These are phyloP conservation scores for Syngnathus scovelli DNA, from an alignment of 2,113 vertebrate genomes.

Conservation along the genomic window DNA sequence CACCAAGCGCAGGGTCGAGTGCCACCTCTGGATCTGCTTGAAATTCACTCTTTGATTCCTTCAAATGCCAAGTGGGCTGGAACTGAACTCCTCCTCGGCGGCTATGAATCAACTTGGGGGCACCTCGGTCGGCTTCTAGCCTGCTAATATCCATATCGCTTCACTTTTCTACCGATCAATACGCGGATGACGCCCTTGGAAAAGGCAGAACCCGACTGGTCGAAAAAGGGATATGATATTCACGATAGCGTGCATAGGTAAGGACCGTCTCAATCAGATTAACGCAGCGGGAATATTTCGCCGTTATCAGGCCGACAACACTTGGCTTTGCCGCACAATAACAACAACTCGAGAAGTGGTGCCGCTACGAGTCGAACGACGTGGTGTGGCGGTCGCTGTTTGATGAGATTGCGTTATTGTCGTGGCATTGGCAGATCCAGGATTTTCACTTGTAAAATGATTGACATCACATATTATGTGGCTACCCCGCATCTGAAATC, in stretches of 20 bases:
- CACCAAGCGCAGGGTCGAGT: constrained; percentile 23
- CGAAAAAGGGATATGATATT: constrained; percentile 56
- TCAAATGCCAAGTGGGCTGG: constrained; percentile 62
- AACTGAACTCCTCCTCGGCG: constrained; percentile 62
- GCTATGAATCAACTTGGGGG: constrained; percentile 60
- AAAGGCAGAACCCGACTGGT: constrained; percentile 32
- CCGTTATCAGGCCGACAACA: not conserved
- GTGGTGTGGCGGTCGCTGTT: too few species aligned
- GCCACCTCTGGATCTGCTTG: constrained; percentile 48
- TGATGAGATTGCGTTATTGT: too few species aligned
- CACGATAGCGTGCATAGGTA: constrained; percentile 30
- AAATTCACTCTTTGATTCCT: constrained; percentile 64
- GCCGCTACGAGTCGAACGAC: not conserved
- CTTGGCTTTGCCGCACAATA: not conserved
- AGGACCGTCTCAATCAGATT: constrained; percentile 34
- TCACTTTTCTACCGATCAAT: constrained; percentile 67
- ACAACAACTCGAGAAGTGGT: not conserved
- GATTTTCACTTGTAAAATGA: too few species aligned
- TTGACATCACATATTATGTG: too few species aligned
- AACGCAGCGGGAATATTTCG: constrained; percentile 10
- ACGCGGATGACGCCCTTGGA: constrained; percentile 63
- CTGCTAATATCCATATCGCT: constrained; percentile 66
- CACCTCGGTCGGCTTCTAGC: constrained; percentile 60
- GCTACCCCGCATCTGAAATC: too few species aligned
- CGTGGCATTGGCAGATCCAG: too few species aligned